These are phyloP conservation scores for Chlorodrepanis virens DNA, from an alignment of 2,113 vertebrate species.

Conservation along the genomic window DNA sequence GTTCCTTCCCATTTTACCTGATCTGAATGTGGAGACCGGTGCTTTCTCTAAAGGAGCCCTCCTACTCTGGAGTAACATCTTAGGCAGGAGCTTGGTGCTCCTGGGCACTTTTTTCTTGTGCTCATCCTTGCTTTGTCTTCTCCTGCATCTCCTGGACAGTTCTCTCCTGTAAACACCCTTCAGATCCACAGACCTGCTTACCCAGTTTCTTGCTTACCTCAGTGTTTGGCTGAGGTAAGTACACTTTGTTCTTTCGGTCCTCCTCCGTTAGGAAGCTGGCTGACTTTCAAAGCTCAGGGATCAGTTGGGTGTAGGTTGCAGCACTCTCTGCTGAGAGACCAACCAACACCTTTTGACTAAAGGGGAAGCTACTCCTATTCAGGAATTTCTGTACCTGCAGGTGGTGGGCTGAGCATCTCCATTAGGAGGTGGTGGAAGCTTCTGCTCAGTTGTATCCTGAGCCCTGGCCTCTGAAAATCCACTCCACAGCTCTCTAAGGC, in stretches of 20 bases:
- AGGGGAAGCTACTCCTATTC: background rate
- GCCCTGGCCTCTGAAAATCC: background rate
- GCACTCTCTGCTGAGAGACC: background rate
- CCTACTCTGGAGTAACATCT: background rate
- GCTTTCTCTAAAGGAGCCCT: background rate
- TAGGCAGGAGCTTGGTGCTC: background rate
- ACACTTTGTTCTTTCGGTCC: background rate
- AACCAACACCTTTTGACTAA: background rate
- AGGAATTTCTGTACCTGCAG: background rate
- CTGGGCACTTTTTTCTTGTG: background rate
- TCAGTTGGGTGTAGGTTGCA: background rate
- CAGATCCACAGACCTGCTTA: background rate
- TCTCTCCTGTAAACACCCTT: background rate
- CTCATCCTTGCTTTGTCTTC: background rate
- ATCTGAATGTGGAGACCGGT: fast-evolving
- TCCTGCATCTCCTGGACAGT: background rate
- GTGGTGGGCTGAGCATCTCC: background rate
- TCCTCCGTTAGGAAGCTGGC: background rate
- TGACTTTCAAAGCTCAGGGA: background rate
- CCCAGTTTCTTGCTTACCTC: constrained; percentile 20
- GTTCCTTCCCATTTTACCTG: background rate
- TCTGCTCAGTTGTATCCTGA: background rate
- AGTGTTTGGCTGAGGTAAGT: background rate
- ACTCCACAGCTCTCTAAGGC: background rate
- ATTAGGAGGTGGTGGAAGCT: background rate